phyloP scores from a whole-genome alignment of 2,113 vertebrate genomes.

The Trichechus manatus region DNA sequence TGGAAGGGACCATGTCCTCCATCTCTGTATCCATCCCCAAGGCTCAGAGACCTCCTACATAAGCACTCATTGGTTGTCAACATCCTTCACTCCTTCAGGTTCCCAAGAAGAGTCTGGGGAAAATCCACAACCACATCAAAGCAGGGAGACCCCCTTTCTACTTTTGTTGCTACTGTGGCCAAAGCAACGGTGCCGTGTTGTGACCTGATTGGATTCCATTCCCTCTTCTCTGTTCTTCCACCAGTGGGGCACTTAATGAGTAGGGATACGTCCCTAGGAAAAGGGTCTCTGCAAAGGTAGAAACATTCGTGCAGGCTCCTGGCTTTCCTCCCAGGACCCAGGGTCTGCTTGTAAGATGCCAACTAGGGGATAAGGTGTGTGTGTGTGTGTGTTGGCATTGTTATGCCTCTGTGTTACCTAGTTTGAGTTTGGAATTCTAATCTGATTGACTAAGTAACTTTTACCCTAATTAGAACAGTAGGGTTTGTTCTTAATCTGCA shows the following conservation, averaged over 20 bases:
- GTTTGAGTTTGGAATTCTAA: slow-evolving; percentile 86
- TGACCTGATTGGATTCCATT: background rate
- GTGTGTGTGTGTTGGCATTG: background rate
- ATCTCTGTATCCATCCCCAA: background rate
- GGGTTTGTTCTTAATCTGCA: slow-evolving; percentile 86
- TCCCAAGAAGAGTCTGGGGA: background rate
- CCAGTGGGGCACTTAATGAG: background rate
- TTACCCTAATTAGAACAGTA: slow-evolving; percentile 87
- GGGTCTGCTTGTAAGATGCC: background rate
- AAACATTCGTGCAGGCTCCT: background rate
- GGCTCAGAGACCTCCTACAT: background rate
- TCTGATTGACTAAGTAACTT: slow-evolving; percentile 87
- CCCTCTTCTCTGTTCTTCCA: background rate
- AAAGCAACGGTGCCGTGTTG: background rate
- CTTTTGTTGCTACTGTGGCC: background rate
- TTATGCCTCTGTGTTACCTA: background rate
- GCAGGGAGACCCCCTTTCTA: background rate
- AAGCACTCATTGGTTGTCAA: background rate
- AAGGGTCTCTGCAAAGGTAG: background rate
- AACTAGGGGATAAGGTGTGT: background rate
- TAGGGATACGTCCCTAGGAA: background rate
- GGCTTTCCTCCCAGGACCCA: background rate
- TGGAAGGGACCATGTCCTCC: background rate
- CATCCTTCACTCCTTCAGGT: background rate
- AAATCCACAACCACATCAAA: background rate